phyloP scores from a whole-genome alignment of 2,113 vertebrate genomes.

The Onychorhynchus coronatus region DNA sequence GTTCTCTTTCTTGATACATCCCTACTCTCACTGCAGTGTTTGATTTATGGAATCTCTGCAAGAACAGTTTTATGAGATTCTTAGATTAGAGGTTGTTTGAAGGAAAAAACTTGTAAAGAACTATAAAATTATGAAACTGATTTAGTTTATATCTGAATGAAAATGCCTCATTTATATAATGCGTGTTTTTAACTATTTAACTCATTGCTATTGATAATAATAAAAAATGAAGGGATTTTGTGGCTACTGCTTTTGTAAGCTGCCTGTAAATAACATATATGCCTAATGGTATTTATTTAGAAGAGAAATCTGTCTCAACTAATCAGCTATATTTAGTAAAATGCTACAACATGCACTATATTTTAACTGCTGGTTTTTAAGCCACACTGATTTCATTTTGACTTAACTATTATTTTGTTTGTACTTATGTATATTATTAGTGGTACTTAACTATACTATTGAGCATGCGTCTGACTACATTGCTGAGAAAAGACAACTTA shows the following conservation, averaged over 20 bases:
- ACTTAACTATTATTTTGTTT: neutral
- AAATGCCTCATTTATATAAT: neutral
- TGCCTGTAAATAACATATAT: neutral
- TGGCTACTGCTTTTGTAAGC: neutral
- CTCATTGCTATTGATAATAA: neutral
- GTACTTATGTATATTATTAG: neutral
- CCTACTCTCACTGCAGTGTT: neutral
- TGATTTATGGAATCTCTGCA: neutral
- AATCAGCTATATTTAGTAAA: neutral
- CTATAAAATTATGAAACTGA: neutral
- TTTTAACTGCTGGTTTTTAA: neutral
- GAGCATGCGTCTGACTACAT: neutral
- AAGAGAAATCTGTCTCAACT: neutral
- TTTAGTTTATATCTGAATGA: slow-evolving; percentile 25
- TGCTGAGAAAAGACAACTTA: neutral
- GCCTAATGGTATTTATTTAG: neutral
- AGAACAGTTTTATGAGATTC: neutral
- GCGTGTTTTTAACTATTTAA: neutral
- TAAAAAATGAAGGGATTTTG: neutral
- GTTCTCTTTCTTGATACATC: neutral
- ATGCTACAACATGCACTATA: neutral
- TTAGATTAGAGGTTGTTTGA: neutral
- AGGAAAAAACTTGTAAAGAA: neutral
- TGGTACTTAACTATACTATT: neutral
- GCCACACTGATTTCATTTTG: neutral